Evolutionary conservation across 2,113 vertebrate species (phyloP).

Genomic region (Alexandromys fortis): DNA sequence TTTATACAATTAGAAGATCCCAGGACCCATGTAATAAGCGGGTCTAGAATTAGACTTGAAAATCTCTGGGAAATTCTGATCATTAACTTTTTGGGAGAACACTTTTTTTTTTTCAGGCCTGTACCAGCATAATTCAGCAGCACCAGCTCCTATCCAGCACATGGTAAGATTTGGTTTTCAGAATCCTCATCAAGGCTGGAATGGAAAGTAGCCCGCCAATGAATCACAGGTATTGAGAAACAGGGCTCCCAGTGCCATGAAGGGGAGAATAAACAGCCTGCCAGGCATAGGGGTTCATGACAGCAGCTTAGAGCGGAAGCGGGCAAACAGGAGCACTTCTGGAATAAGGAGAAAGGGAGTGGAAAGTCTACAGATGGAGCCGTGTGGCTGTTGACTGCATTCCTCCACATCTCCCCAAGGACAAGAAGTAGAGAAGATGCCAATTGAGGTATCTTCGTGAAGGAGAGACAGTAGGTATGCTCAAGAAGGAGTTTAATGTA

Average conservation of each 20-base stretch:
- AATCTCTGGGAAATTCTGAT: neutral
- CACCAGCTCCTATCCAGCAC: neutral
- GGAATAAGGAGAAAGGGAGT: neutral
- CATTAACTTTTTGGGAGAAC: neutral
- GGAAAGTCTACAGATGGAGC: neutral
- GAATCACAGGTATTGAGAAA: neutral
- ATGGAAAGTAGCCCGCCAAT: neutral
- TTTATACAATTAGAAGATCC: neutral
- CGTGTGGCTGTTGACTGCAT: rapidly evolving
- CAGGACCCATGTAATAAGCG: neutral
- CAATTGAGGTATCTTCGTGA: neutral
- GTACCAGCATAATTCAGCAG: neutral
- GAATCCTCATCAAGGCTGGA: neutral
- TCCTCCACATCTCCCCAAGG: neutral
- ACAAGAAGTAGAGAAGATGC: neutral
- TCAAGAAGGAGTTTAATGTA: neutral
- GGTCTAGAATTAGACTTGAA: neutral
- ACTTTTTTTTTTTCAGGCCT: neutral
- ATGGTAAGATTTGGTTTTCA: neutral
- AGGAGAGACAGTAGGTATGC: neutral
- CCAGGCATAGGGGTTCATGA: rapidly evolving
- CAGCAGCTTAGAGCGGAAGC: neutral
- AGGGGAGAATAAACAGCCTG: neutral
- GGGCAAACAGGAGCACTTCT: no score
- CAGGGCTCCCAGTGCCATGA: neutral